A percentile compares a stretch with the other conserved stretches of the same genome.
Conservation (phyloP, 2,113 vertebrate species). For the Phaetusa simplex region DNA sequence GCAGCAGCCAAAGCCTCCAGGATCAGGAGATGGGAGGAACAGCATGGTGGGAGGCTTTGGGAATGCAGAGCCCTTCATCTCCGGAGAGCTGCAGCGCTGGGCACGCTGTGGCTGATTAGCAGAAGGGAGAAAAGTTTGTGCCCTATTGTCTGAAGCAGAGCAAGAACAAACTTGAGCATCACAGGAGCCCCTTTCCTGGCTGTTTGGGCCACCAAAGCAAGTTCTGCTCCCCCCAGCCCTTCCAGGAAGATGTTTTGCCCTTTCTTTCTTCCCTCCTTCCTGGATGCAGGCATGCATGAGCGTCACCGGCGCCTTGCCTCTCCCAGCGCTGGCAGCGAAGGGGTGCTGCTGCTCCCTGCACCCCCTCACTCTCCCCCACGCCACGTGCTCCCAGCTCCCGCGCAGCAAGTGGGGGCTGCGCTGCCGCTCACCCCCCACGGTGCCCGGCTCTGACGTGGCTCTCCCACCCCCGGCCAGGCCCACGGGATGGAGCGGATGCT, state of each 20-base stretch:
- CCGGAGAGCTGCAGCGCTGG: not conserved
- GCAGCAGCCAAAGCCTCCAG: not conserved
- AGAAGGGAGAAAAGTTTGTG: not conserved
- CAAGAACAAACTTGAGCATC: not conserved
- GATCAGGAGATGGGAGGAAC: not conserved
- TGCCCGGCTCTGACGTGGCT: not conserved
- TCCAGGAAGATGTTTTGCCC: not conserved
- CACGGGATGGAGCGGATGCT: not conserved
- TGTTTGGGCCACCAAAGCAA: not conserved
- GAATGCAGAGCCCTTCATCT: not conserved
- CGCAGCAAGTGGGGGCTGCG: not conserved
- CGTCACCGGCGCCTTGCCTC: fast-evolving
- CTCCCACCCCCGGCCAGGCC: not conserved
- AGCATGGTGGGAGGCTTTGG: not conserved
- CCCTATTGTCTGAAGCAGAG: not conserved
- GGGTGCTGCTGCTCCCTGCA: not conserved
- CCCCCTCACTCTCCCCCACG: not conserved
- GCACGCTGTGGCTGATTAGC: not conserved
- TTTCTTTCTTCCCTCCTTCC: not conserved
- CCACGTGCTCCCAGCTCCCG: not conserved
- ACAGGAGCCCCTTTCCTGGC: not conserved
- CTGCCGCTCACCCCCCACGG: not conserved
- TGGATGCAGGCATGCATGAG: fast-evolving
- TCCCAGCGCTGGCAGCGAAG: fast-evolving
- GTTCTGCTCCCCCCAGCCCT: not conserved